Evolutionary conservation across 2,888 invertebrate genomes (phyloP), one percentile per base, ranked within the genome.

Genomic region (Lysandra coridon): DNA sequence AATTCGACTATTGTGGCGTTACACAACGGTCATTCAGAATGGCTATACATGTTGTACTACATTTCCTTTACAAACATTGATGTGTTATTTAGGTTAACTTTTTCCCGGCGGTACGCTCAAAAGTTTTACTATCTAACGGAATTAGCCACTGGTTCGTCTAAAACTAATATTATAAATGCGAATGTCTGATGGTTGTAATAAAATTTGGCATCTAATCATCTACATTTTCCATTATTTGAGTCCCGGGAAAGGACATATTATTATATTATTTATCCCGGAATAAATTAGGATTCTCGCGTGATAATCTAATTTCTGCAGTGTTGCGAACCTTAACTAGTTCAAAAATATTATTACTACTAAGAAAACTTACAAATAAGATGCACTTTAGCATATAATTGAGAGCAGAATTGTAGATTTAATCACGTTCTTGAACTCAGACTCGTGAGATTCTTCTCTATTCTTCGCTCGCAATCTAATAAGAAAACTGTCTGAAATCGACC

Each of bases 1-100:
- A 81, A 84, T 85, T 84, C 83, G 86, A 89, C 87, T 88, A 87
- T 88, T 84, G 85, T 84, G 85, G 84, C 84, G 86, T 92, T 91
- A 90, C 91, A 88, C 89, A 91, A 92, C 87, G 86, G 84, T 82
- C 81, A 90, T 91, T 90, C 87, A 88, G 86, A 84, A 74, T 60
- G 44, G 30, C 44, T 78, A 40, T 62, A 49, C 44, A 33, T 74
- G 76, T 76, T 53, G 64, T 64, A 64, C 75, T 12, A 53, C 75
- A 75, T 76, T 76, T 76, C 33, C 53, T 76, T 76, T 74, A 74
- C 44, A n/a, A 12, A 73, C 10, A 23, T 69, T 69, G 14, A 17
- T 14, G 23, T 14, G 69, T 69, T 14, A 69, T 33, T 37, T 69
- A 6, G 69, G 69, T 69, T 69, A 69, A 33, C 30, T 69, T 12